Percentiles rank a stretch among this genome's conserved stretches.
Conservation (phyloP, 2,888 invertebrate species). For the Amphipoea oculea region DNA sequence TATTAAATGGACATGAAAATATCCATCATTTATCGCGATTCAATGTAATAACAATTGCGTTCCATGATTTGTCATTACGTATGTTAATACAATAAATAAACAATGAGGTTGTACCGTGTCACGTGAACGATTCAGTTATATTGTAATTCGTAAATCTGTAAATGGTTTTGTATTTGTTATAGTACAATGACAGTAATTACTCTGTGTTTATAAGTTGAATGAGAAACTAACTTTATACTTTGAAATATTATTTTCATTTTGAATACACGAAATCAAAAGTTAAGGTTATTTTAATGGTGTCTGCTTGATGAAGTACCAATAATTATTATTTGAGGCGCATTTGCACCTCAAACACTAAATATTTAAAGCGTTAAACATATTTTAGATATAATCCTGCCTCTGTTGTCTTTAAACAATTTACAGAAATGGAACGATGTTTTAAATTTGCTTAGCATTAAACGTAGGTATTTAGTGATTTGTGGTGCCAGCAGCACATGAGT, state of each 20-base stretch:
- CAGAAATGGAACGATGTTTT: background rate
- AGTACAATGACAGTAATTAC: background rate
- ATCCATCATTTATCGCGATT: slow-evolving; percentile 27
- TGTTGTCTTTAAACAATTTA: background rate
- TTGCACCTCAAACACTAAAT: background rate
- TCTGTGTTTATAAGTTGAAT: background rate
- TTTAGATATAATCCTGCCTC: background rate
- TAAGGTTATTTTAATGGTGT: no score
- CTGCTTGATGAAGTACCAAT: background rate
- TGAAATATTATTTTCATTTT: background rate
- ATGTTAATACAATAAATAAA: slow-evolving; percentile 53
- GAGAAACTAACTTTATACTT: background rate
- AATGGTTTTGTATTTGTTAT: background rate
- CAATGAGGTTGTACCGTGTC: slow-evolving; percentile 27
- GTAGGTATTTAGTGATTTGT: background rate
- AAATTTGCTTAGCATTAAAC: background rate
- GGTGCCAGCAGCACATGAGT: no score
- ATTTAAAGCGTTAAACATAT: background rate
- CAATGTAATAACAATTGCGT: slow-evolving; percentile 23
- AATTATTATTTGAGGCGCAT: background rate
- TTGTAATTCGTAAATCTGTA: slow-evolving; percentile 5
- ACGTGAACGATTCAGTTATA: slow-evolving; percentile 14
- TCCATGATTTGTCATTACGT: slow-evolving; percentile 31
- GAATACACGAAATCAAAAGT: background rate
- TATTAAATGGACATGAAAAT: slow-evolving; percentile 16